Evolutionary conservation across 2,113 vertebrate species (phyloP).

Genomic region (Asarcornis scutulata): DNA sequence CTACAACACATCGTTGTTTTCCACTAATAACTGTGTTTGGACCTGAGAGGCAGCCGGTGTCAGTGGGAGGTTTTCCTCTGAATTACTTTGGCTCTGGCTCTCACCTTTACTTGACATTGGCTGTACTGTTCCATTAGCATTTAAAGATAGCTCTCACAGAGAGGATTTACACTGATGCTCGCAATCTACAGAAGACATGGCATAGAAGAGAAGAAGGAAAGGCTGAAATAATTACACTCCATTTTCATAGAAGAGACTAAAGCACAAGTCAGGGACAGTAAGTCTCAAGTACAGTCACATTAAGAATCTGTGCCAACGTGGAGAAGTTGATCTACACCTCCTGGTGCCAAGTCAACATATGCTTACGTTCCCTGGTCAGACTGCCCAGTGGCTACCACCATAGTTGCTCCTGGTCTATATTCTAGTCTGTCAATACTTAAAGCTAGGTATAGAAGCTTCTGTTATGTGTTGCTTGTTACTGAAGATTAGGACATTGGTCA

Average conservation of each 20-base stretch:
- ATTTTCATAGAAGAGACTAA: not conserved
- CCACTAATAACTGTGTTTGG: not conserved
- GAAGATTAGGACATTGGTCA: not conserved
- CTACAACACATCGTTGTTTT: not conserved
- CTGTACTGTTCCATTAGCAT: not conserved
- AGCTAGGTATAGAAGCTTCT: not conserved
- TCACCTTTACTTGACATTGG: not conserved
- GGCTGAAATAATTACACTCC: not conserved
- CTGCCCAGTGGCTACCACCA: not conserved
- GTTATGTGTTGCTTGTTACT: not conserved
- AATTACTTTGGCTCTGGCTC: not conserved
- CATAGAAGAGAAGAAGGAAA: not conserved
- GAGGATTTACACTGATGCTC: not conserved
- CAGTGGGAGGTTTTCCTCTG: not conserved
- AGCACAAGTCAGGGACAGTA: not conserved
- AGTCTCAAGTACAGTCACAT: not conserved
- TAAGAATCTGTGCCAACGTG: not conserved
- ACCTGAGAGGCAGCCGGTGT: not conserved
- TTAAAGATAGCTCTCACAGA: not conserved
- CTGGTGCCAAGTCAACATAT: not conserved
- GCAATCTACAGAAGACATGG: not conserved
- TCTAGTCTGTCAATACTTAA: not conserved
- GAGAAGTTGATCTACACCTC: not conserved
- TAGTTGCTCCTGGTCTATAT: not conserved
- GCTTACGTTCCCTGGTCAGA: not conserved